Conservation (phyloP, 2,113 vertebrate species). For the Grammomys surdaster region DNA sequence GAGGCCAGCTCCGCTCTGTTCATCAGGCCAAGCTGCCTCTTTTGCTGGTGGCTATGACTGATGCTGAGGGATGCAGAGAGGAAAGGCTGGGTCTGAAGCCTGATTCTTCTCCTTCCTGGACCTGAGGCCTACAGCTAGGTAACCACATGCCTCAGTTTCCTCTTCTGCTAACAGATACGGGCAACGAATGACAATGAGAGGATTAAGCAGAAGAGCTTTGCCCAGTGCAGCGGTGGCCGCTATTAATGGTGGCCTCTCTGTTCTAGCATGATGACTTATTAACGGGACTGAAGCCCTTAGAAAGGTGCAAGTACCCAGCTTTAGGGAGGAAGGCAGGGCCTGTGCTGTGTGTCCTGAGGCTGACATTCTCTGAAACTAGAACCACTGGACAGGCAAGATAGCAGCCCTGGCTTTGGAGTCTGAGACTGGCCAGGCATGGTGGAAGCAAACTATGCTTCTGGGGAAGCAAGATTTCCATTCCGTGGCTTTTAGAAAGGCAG, state of each 20-base stretch:
- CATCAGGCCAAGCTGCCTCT: background rate
- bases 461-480: no score
- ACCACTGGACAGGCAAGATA: background rate
- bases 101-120: fast-evolving
- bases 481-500: background rate
- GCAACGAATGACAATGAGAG: fast-evolving
- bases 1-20: fast-evolving
- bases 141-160: background rate
- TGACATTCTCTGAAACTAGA: background rate
- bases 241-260: background rate
- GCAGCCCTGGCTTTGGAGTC: background rate
- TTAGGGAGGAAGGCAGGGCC: background rate
- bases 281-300: background rate
- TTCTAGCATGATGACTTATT: background rate
- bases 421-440: background rate
- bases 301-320: background rate
- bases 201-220: background rate
- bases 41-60: fast-evolving
- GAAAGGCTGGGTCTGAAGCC: background rate
- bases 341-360: background rate
- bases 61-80: background rate
- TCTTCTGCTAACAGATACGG: background rate
- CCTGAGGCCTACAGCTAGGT: background rate
- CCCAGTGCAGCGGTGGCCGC: no score
- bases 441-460: background rate